Evolutionary conservation across 2,888 invertebrate species (phyloP).

Genomic region (Cephus nigrinus): DNA sequence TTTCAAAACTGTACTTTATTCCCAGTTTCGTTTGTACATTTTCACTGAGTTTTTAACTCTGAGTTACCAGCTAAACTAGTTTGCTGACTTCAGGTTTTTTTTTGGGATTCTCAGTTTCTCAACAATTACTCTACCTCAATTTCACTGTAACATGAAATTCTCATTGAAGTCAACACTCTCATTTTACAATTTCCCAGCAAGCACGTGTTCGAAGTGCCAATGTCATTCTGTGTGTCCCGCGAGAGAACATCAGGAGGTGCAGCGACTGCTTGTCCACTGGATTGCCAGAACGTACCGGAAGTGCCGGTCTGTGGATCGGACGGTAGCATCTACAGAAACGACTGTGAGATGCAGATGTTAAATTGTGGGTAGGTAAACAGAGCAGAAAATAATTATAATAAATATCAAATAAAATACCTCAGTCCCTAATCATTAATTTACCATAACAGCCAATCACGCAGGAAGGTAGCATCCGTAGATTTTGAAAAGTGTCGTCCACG

Average conservation of each 20-base stretch:
- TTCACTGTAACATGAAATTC: background rate
- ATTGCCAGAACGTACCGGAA: slow-evolving; percentile 79
- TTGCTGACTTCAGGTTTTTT: background rate
- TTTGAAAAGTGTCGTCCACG: slow-evolving; percentile 84
- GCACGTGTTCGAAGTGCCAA: slow-evolving; percentile 92
- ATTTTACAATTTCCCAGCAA: slow-evolving; percentile 71
- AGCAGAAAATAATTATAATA: background rate
- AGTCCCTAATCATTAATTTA: background rate
- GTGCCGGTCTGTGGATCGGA: slow-evolving; percentile 88
- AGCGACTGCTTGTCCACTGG: slow-evolving; percentile 76
- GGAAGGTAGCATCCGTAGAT: slow-evolving; percentile 76
- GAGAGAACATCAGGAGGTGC: slow-evolving; percentile 78
- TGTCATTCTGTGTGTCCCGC: slow-evolving; percentile 86
- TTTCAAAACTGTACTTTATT: background rate
- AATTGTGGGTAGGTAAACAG: slow-evolving; percentile 81
- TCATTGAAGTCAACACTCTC: background rate
- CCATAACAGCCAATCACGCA: slow-evolving; percentile 63
- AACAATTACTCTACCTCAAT: background rate
- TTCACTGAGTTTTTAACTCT: background rate
- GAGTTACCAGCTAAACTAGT: background rate
- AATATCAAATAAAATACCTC: background rate
- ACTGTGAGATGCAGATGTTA: slow-evolving; percentile 89
- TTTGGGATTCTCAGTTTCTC: background rate
- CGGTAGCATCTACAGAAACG: slow-evolving; percentile 86
- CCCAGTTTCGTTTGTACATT: background rate